These are phyloP conservation scores for Columba janthina DNA, from an alignment of 2,113 vertebrate genomes.

Conservation along the genomic window DNA sequence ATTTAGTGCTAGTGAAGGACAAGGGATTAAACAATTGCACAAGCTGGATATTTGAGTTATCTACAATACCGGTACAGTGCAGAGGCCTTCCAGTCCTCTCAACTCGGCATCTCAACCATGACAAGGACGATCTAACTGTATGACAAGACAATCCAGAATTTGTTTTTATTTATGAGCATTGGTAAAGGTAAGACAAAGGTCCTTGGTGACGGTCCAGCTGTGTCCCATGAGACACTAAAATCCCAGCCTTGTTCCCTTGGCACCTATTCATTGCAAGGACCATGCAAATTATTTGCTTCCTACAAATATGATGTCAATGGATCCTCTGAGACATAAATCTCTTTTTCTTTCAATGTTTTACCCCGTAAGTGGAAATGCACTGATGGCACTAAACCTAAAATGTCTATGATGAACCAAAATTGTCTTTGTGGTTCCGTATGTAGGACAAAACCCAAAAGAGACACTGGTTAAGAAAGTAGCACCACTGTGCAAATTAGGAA, in stretches of 20 bases:
- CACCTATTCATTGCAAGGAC: not conserved
- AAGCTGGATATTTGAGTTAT: slow-evolving; percentile 62
- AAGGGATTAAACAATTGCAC: slow-evolving; percentile 69
- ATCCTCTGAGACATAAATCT: slow-evolving; percentile 3
- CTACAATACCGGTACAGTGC: slow-evolving; percentile 66
- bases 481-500: slow-evolving; percentile 62
- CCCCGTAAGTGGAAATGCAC: not conserved
- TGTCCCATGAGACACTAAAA: not conserved
- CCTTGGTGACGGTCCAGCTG: not conserved
- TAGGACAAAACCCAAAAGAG: slow-evolving; percentile 30
- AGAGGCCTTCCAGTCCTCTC: slow-evolving; percentile 50
- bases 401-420: slow-evolving; percentile 6
- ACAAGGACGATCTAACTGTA: not conserved
- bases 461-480: slow-evolving; percentile 53
- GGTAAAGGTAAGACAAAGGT: slow-evolving; percentile 15
- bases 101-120: slow-evolving; percentile 39
- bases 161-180: not conserved
- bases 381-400: not conserved
- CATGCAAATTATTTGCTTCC: not conserved
- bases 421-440: not conserved
- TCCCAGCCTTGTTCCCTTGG: slow-evolving; percentile 18
- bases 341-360: not conserved
- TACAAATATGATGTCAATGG: not conserved
- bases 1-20: slow-evolving; percentile 78
- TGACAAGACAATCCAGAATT: not conserved